A percentile compares a stretch with the other conserved stretches of the same genome.
phyloP scores from a whole-genome alignment of 2,113 vertebrate species.

The Chinchilla lanigera region DNA sequence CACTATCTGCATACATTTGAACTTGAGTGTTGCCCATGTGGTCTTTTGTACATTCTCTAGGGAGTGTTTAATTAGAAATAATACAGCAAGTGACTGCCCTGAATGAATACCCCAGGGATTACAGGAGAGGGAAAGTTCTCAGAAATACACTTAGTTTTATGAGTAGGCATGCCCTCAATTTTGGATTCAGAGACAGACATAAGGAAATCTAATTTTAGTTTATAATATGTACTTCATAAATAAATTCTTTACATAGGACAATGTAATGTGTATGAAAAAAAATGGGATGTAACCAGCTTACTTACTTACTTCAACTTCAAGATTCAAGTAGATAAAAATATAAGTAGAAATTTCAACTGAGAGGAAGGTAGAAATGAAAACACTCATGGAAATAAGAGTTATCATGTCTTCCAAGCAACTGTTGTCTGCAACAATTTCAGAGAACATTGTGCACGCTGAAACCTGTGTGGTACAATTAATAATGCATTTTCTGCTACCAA shows the following conservation, averaged over 20 bases:
- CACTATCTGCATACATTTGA: neutral
- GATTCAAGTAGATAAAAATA: constrained; percentile 23
- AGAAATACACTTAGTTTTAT: constrained; percentile 37
- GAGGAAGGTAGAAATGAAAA: constrained; percentile 27
- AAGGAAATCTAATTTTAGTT: constrained; percentile 23
- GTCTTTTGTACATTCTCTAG: neutral
- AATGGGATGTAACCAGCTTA: neutral
- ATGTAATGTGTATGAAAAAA: neutral
- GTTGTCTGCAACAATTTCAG: neutral
- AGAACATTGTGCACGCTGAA: neutral
- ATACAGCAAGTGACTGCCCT: neutral
- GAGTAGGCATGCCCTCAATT: neutral
- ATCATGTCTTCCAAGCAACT: neutral
- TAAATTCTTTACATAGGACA: neutral
- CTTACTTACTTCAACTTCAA: constrained; percentile 36
- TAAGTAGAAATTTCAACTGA: constrained; percentile 48
- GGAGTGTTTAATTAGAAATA: neutral
- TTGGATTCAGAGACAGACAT: neutral
- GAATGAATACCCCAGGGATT: neutral
- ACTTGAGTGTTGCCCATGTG: neutral
- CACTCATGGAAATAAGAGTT: neutral
- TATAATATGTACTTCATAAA: constrained; percentile 1
- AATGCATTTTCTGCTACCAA: constrained; percentile 20
- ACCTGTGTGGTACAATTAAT: neutral
- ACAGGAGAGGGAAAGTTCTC: neutral